phyloP scores from a whole-genome alignment of 2,113 vertebrate genomes.

The Cephalopterus ornatus region DNA sequence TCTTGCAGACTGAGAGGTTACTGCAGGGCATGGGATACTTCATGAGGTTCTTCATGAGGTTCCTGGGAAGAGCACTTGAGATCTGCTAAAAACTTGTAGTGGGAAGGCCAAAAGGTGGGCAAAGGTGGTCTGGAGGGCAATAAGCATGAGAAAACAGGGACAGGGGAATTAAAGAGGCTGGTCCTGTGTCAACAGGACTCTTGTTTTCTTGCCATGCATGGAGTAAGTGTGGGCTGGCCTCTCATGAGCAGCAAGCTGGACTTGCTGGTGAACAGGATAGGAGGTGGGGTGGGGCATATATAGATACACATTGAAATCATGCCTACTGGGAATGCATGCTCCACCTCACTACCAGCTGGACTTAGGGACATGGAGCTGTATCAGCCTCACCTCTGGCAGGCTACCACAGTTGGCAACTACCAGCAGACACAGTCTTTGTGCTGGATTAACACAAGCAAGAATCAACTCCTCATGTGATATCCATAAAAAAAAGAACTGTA shows the following conservation, averaged over 20 bases:
- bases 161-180: not conserved
- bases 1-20: not conserved
- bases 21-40: not conserved
- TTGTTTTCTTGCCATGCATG: not conserved
- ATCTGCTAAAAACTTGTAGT: not conserved
- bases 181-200: not conserved
- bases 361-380: accelerated
- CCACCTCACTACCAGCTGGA: not conserved
- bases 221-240: not conserved
- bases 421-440: not conserved
- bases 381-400: not conserved
- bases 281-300: accelerated
- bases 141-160: not conserved
- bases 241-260: not conserved
- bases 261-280: not conserved
- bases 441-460: not conserved
- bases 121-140: not conserved
- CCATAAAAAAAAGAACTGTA: not conserved
- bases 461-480: not conserved
- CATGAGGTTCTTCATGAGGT: accelerated
- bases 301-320: accelerated
- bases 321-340: not conserved
- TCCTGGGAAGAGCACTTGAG: not conserved
- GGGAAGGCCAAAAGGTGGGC: not conserved
- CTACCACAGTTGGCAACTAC: accelerated